Conservation (phyloP, 2,113 vertebrate species). For the Miniopterus natalensis region DNA sequence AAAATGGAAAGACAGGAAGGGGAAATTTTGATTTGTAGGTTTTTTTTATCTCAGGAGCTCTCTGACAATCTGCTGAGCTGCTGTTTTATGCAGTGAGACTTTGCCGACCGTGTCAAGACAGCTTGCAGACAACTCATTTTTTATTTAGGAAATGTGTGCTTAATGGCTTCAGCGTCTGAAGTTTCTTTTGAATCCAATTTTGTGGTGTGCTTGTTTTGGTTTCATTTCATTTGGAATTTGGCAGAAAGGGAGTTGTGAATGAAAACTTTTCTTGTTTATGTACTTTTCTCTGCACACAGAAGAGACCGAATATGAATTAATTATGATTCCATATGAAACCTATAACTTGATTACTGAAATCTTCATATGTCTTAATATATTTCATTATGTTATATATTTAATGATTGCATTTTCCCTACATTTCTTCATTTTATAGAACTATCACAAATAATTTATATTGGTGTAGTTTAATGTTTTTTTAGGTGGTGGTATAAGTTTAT, state of each 20-base stretch:
- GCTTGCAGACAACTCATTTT: slow-evolving; percentile 85
- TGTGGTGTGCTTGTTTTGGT: slow-evolving; percentile 76
- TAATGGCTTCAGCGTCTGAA: slow-evolving; percentile 81
- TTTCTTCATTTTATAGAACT: slow-evolving; percentile 51
- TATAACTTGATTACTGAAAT: slow-evolving; percentile 74
- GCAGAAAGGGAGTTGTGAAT: slow-evolving; percentile 79
- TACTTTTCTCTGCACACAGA: slow-evolving; percentile 70
- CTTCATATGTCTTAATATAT: slow-evolving; percentile 72
- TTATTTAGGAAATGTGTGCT: slow-evolving; percentile 85
- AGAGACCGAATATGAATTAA: slow-evolving; percentile 84
- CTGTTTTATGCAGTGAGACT: slow-evolving; percentile 73
- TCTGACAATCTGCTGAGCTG: slow-evolving; percentile 74
- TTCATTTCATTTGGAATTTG: slow-evolving; percentile 85
- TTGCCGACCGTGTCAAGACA: slow-evolving; percentile 80
- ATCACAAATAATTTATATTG: slow-evolving; percentile 63
- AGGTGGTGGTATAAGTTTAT: slow-evolving; percentile 39
- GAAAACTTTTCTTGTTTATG: slow-evolving; percentile 79
- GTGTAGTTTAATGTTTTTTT: slow-evolving; percentile 58
- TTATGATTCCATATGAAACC: slow-evolving; percentile 81
- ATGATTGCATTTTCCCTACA: neutral
- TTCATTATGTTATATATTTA: slow-evolving; percentile 77
- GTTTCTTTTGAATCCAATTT: slow-evolving; percentile 85
- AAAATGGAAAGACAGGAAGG: slow-evolving; percentile 18
- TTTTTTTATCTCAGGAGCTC: slow-evolving; percentile 79
- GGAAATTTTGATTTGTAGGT: slow-evolving; percentile 61